phyloP scores from a whole-genome alignment of 2,113 vertebrate species.

The Larimichthys polyactis region DNA sequence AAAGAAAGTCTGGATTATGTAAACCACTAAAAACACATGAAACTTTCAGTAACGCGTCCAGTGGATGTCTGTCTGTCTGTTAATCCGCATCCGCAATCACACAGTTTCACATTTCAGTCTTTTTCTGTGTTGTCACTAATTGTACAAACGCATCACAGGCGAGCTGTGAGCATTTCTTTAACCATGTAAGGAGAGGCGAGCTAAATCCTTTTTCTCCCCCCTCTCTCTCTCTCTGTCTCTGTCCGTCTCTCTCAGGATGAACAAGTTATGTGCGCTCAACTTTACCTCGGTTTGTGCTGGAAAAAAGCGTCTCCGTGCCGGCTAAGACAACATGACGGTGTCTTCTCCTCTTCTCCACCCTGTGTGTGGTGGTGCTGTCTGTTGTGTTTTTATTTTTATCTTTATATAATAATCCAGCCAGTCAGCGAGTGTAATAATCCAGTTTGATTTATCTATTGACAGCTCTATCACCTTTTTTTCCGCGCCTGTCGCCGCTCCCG shows the following conservation, averaged over 20 bases:
- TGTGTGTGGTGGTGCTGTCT: too few species aligned
- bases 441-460: conserved; percentile 34
- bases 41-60: conserved; percentile 10
- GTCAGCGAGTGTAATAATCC: conserved; percentile 42
- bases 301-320: conserved; percentile 37
- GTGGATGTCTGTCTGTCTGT: not conserved
- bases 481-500: conserved; percentile 39
- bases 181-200: conserved; percentile 57
- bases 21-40: not conserved
- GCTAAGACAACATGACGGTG: conserved; percentile 61
- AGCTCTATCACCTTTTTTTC: conserved; percentile 43
- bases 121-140: not conserved
- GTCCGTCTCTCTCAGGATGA: conserved; percentile 16
- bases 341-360: conserved; percentile 38
- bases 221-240: not conserved
- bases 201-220: not conserved
- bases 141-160: not conserved
- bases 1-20: too few species aligned
- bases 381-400: too few species aligned
- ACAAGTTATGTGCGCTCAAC: conserved; percentile 66
- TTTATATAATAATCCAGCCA: conserved; percentile 5
- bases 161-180: conserved; percentile 10
- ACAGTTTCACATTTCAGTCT: not conserved
- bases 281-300: conserved; percentile 73
- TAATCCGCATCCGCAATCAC: conserved; percentile 37